Base-by-base conservation (phyloP, 2,888 invertebrate species). In the Steinernema carpocapsae region DNA sequence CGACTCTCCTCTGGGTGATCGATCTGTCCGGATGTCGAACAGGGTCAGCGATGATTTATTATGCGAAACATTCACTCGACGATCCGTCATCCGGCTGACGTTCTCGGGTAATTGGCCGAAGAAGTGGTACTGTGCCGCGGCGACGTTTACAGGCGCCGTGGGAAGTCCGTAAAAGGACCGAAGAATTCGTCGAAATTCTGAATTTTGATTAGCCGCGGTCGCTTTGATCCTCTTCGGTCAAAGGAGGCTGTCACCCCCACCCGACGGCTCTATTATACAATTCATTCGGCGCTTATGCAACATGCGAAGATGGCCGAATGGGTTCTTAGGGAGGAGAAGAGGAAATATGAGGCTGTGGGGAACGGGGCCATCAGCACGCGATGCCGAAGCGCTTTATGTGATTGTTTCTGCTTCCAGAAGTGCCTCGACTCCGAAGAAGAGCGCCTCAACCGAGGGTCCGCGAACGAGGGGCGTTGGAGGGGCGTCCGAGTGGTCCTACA, bases 1-100 rank as follows among this genome's bases (percentile, higher is more conserved):
- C 43, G 51, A 19, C 51, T 19, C 12, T 51, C 14, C 43, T 43
- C 43, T 43, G 43, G 43, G n/a, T 43, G 43, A 43, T 43, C 10
- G 48, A 48, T 17, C 48, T 10, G 24, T 22, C 56, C 56, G 56
- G 56, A 56, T 56, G 56, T 56, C 22, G 56, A 56, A 56, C 56
- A 56, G 56, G 56, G 56, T 56, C 56, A 56, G 56, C 56, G 56
- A 56, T 56, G 56, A 56, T 56, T 24, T 10, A 56, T 56, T 24
- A 56, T 24, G 56, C 56, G 24, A 56, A 24, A 51, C 22, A 56
- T 56, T 24, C 26, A 26, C n/a, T n/a, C n/a, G n/a, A n/a, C 17
- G 56, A 56, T 56, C 56, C 56, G 26, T 56, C 56, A 56, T 26
- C 56, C 26, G 56, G 26, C 56, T 56, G 56, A 56, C 56, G 19